Conservation (phyloP, 92 coral and sea anemone genomes). For the Heliopora coerulea region DNA sequence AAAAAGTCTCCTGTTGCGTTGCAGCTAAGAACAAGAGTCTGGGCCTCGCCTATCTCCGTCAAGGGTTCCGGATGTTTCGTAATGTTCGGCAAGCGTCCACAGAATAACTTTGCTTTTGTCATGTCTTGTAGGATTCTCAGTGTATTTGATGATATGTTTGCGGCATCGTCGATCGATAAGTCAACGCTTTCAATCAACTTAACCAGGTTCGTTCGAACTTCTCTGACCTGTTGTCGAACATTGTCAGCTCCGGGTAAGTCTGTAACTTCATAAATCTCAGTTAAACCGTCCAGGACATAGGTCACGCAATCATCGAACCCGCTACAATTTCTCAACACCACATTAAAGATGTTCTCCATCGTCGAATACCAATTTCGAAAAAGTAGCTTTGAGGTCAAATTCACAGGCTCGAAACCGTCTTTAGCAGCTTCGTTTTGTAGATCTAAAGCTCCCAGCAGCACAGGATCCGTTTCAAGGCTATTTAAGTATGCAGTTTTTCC, state of each 20-base stretch:
- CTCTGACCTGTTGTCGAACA: conserved; percentile 27
- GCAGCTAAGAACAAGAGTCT: conserved; percentile 54
- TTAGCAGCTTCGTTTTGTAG: conserved; percentile 13
- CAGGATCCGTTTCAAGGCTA: conserved; percentile 32
- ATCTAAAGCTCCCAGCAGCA: conserved; percentile 29
- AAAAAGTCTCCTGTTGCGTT: conserved; percentile 50
- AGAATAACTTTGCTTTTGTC: conserved; percentile 46
- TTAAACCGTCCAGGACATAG: conserved; percentile 50
- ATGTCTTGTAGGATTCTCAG: conserved; percentile 48
- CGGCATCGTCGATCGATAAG: conserved; percentile 45
- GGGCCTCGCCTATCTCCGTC: conserved; percentile 55
- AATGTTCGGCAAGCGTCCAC: conserved; percentile 71
- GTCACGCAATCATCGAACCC: conserved; percentile 70
- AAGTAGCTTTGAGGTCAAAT: conserved; percentile 43
- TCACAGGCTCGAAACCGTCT: conserved; percentile 40
- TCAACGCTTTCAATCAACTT: conserved; percentile 42
- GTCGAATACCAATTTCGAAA: conserved; percentile 64
- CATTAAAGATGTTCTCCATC: conserved; percentile 63
- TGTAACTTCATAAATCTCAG: conserved; percentile 57
- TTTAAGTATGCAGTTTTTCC: conserved; percentile 10
- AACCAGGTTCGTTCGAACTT: conserved; percentile 37
- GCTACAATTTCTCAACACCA: conserved; percentile 45
- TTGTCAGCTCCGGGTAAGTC: conserved; percentile 49
- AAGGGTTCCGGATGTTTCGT: conserved; percentile 62
- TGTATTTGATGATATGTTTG: conserved; percentile 42